Evolutionary conservation across 2,888 invertebrate genomes (phyloP), one percentile per base, ranked within the genome.

Genomic region (Spilosoma lubricipeda): DNA sequence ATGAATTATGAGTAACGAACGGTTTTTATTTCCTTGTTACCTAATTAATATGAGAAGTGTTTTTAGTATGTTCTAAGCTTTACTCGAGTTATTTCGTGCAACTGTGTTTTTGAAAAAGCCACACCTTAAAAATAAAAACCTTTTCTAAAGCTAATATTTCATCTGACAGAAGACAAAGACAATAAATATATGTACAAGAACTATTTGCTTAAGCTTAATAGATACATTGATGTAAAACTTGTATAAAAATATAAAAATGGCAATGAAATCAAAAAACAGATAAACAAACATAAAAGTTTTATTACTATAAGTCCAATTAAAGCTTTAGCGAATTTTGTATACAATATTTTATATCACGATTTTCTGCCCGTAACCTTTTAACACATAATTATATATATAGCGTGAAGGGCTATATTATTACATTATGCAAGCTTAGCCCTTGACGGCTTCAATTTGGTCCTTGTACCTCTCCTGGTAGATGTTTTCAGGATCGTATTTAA

Each of bases 401-500:
- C 59, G 0, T 27, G 15, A 15, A 30, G 27, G 5, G 15, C 27
- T 27, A 42, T 27, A 69, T 45, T 30, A 42, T 71, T 23, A 66
- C 33, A 71, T 4, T 39, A 23, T 11, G 20, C 4, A 67, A 23
- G 3, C 36, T 69, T 59, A 75, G 3, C 23, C 42, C 33, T 72
- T 72, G 8, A 82, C 90, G 4, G 91, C 84, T 0, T 93, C 90
- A 42, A 95, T 87, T 82, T 91, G 92, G 78, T 96, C 94, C 89
- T 96, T 96, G 94, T 97, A 98, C 85, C 96, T 97, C 77, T 93
- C 93, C 82, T 96, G 96, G 94, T 98, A 98, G 73, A 96, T 90
- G 73, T 97, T 96, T 0, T 97, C 92, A 8, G 97, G 97, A 89
- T 98, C 98, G 89, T 97, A 98, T 90, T 97, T 98, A 33, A 90